Percentiles rank a stretch among this genome's conserved stretches.
Conservation (phyloP, 2,888 invertebrate species). For the Drosophila borealis region DNA sequence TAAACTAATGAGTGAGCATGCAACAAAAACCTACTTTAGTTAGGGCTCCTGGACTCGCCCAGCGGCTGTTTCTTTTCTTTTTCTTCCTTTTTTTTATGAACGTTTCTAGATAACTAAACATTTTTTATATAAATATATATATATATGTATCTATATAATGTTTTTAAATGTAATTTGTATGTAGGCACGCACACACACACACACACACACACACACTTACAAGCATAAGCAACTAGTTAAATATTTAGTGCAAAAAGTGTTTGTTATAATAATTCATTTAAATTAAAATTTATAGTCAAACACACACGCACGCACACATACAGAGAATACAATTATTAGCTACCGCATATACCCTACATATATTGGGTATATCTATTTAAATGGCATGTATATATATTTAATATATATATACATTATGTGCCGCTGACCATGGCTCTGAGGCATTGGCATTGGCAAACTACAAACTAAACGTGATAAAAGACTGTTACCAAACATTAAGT, state of each 20-base stretch:
- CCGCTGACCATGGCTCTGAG: constrained; percentile 16
- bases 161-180: constrained; percentile 4
- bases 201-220: constrained; percentile 3
- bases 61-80: constrained; percentile 35
- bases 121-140: constrained; percentile 3
- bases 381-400: constrained; percentile 3
- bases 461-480: constrained; percentile 81
- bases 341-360: constrained; percentile 18
- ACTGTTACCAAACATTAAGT: constrained; percentile 73
- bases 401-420: constrained; percentile 6
- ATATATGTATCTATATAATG: constrained; percentile 2
- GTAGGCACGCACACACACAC: constrained; percentile 7
- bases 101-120: neutral
- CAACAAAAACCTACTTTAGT: constrained; percentile 58
- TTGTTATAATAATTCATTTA: constrained; percentile 42
- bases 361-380: neutral
- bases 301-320: constrained; percentile 33
- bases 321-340: constrained; percentile 39
- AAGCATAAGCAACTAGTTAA: constrained; percentile 34
- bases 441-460: constrained; percentile 33
- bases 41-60: constrained; percentile 43
- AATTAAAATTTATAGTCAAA: constrained; percentile 44
- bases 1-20: constrained; percentile 62
- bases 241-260: constrained; percentile 49
- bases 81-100: neutral